These are phyloP conservation scores for Ylistrum balloti DNA, from an alignment of 1,140 invertebrate genomes.

Conservation along the genomic window DNA sequence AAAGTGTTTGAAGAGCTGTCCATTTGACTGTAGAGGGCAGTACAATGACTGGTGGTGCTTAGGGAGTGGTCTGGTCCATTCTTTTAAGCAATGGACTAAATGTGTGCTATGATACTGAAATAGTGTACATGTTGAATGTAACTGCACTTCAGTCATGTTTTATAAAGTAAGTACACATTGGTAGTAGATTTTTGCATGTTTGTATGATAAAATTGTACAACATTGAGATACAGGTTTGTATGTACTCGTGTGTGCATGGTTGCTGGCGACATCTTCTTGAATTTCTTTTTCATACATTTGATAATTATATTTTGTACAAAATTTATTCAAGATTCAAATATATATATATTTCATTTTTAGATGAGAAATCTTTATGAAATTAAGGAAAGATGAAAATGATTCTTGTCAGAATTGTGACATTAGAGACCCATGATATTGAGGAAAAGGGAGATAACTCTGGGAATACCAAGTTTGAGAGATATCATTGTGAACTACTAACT, in stretches of 20 bases:
- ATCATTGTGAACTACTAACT: too few relatives aligned
- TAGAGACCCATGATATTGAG: too few relatives aligned
- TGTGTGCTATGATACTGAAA: neutral
- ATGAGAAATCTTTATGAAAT: too few relatives aligned
- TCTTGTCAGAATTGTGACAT: too few relatives aligned
- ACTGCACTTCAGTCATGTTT: neutral
- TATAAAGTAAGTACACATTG: neutral
- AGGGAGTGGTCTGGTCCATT: neutral
- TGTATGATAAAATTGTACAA: constrained; percentile 25
- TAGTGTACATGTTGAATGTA: neutral
- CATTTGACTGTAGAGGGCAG: neutral
- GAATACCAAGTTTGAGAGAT: too few relatives aligned
- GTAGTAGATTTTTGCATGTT: too few relatives aligned
- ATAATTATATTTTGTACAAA: too few relatives aligned
- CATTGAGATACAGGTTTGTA: constrained; percentile 4
- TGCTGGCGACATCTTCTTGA: neutral
- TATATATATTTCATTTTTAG: too few relatives aligned
- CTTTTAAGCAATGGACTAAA: neutral
- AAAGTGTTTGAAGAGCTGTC: neutral
- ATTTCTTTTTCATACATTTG: neutral
- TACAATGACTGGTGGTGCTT: neutral
- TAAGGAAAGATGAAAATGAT: too few relatives aligned
- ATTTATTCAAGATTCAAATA: too few relatives aligned
- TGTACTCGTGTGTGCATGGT: neutral
- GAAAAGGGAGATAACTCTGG: too few relatives aligned